Base-by-base conservation (phyloP, 2,888 invertebrate species). In the Arenicola marina region DNA sequence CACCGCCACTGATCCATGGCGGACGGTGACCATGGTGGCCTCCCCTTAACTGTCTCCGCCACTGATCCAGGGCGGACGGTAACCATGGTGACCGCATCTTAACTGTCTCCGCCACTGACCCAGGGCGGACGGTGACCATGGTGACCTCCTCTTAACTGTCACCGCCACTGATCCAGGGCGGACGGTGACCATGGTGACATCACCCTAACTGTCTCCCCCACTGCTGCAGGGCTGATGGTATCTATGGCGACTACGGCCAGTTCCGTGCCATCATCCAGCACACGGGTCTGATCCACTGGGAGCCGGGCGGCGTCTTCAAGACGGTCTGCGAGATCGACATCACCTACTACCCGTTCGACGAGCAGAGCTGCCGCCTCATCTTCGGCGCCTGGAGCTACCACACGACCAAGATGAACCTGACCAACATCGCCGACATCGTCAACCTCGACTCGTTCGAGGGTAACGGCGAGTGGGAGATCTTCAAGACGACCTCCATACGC, bases 361-460 rank as follows among this genome's bases (percentile, higher is more conserved):
- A 69, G 46, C 73, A 73, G 51, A 55, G 59, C 18, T 73, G 73
- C 46, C 56, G 46, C 44, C 67, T 73, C 2, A 62, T 66, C 53
- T 72, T 73, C 61, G 73, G 73, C 11, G 71, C 73, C 7, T 73
- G 73, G 73, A 62, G 64, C 33, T 73, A 73, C 64, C 69, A 72
- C 59, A 73, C 71, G 15, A 53, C 64, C 26, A 73, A 72, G 51
- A 73, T 73, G 73, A 73, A 73, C 62, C 65, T 73, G 34, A 68
- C 71, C 18, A 72, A 59, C 59, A 56, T 43, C 1, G 62, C 48
- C 15, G 31, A 51, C 31, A 56, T 28, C 7, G 69, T 72, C 45
- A 72, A 72, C 51, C 45, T 65, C 32, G 72, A 72, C 61, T 67
- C 67, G 24, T 72, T 67, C 60, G 68, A 73, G 51, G 46, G 34